Evolutionary conservation across 1,140 invertebrate genomes (phyloP), one percentile per base, ranked within the genome.

Genomic region (Drosophila melanica): DNA sequence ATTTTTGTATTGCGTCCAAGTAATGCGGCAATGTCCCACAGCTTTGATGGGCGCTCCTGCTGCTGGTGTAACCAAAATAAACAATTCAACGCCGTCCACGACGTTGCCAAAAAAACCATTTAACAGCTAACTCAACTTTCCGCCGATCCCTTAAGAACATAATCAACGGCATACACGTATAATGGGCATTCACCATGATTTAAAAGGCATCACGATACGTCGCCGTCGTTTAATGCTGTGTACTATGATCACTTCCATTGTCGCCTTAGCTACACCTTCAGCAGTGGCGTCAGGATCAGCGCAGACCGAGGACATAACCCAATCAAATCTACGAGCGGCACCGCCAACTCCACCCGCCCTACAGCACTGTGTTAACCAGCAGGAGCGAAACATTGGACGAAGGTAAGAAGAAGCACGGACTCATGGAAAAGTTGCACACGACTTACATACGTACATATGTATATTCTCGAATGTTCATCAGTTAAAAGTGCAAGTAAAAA

Each of bases 121-220:
- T 89, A 89, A 65, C 58, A 71, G 76, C 62, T 68, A 75, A 79
- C 18, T 69, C 54, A 41, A 78, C 68, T 62, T 59, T 75, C 48
- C 58, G 54, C 77, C 47, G 58, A 12, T 9, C 33, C 11, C 10
- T 55, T 58, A 58, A 42, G 18, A 47, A 45, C 48, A 18, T 44
- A 57, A 39, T 71, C 47, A 48, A 74, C 63, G 73, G 70, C 44
- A 57, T 18, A 48, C 50, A 55, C 74, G 64, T 78, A 86, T 68
- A 62, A 91, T 91, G 90, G 90, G 81, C 67, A 91, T 81, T 70
- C 74, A 90, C 73, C 65, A 87, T 79, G 77, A 85, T 62, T 65
- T 85, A 60, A 75, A 75, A 62, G 77, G 71, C 37, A 71, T 80
- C 53, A 78, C 27, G 51, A 69, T 71, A 18, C 62, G 68, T 47